Evolutionary conservation across 1,140 invertebrate species (phyloP).

Genomic region (Ridgeia piscesae): DNA sequence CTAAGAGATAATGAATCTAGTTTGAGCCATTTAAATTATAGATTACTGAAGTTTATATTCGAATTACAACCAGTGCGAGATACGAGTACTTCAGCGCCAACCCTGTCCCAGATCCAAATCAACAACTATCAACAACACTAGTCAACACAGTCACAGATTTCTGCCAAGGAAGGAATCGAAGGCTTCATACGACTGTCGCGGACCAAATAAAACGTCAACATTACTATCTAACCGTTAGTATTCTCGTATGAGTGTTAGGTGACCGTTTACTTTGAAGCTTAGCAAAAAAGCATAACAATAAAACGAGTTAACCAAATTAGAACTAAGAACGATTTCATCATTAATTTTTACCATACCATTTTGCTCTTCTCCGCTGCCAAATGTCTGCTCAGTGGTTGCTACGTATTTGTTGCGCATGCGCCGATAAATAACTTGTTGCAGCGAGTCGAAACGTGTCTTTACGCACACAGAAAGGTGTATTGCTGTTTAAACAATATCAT

Average conservation of each 20-base stretch:
- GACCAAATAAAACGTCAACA: neutral
- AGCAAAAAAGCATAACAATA: neutral
- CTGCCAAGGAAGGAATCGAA: too few species aligned
- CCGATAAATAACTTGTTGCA: neutral
- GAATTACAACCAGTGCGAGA: too few species aligned
- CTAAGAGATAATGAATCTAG: too few species aligned
- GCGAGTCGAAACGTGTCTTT: neutral
- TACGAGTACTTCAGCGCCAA: too few species aligned
- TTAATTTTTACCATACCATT: neutral
- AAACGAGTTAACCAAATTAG: neutral
- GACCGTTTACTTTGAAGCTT: neutral
- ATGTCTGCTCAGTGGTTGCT: neutral
- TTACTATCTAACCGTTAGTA: neutral
- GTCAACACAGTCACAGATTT: neutral
- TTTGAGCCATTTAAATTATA: too few species aligned
- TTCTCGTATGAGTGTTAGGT: neutral
- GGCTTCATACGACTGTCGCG: too few species aligned
- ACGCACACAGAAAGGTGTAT: neutral
- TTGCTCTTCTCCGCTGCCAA: neutral
- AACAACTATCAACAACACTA: neutral
- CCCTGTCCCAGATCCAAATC: too few species aligned
- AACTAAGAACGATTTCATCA: neutral
- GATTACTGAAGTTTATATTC: too few species aligned
- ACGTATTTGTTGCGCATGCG: neutral
- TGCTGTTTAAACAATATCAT: neutral